phyloP scores from a whole-genome alignment of 2,888 invertebrate species.

The Cylloceria caligata region DNA sequence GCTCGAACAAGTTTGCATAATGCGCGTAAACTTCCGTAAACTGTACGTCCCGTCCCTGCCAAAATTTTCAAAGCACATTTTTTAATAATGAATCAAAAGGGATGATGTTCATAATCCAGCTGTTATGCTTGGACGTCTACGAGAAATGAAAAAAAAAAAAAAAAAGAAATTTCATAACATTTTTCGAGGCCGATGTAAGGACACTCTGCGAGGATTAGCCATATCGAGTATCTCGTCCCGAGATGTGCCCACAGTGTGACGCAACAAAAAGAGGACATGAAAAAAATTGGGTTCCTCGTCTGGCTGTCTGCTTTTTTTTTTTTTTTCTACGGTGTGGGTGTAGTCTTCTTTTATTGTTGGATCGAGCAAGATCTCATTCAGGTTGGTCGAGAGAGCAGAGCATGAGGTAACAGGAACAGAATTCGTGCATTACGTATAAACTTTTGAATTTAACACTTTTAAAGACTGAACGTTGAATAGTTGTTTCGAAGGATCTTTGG shows the following conservation, averaged over 20 bases:
- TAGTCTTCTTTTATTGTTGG: conserved; percentile 24
- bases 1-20: conserved; percentile 51
- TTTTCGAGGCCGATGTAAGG: conserved; percentile 49
- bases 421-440: background rate
- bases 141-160: conserved; percentile 36
- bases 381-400: conserved; percentile 3
- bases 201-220: conserved; percentile 57
- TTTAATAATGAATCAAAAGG: conserved; percentile 40
- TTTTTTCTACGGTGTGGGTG: conserved; percentile 22
- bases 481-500: too few relatives aligned
- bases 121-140: conserved; percentile 38
- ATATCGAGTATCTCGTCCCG: conserved; percentile 60
- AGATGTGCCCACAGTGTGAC: too few relatives aligned
- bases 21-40: conserved; percentile 54
- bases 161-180: conserved; percentile 39
- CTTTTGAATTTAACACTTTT: background rate
- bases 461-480: background rate
- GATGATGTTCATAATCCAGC: conserved; percentile 45
- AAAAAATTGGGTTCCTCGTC: conserved; percentile 46
- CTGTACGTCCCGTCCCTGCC: background rate
- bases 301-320: conserved; percentile 34
- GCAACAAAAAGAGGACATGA: conserved; percentile 40
- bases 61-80: background rate
- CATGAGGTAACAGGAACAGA: conserved; percentile 23
- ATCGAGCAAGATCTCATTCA: conserved; percentile 9